Conservation (phyloP, 2,797 vertebrate species). For the Enteromius unitaeniatus region DNA sequence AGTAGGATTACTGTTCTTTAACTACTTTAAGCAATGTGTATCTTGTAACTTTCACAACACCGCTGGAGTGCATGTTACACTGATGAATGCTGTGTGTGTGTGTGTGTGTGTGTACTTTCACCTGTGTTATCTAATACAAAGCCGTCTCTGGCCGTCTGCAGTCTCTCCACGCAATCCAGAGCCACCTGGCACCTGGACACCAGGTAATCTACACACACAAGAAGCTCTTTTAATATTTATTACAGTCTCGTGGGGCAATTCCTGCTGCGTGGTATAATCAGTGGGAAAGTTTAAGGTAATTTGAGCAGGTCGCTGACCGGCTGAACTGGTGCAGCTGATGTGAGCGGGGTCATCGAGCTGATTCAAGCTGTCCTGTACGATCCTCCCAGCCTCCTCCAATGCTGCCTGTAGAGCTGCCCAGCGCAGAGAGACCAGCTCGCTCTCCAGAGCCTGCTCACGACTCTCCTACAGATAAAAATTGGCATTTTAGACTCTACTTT, state of each 20-base stretch:
- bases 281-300: not conserved
- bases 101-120: constrained; percentile 67
- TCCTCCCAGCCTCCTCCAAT: constrained; percentile 79
- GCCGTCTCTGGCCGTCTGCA: constrained; percentile 75
- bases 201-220: constrained; percentile 85
- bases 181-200: constrained; percentile 84
- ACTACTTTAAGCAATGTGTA: constrained; percentile 5
- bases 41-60: not conserved
- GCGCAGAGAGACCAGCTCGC: constrained; percentile 75
- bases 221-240: constrained; percentile 40
- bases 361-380: constrained; percentile 85
- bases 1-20: not conserved
- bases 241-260: not conserved
- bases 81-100: not conserved
- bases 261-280: not conserved
- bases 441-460: constrained; percentile 74
- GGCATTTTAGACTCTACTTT: not conserved
- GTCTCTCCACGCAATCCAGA: constrained; percentile 79
- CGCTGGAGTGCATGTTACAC: not conserved
- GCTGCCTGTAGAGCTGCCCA: constrained; percentile 78
- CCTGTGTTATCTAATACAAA: constrained; percentile 80
- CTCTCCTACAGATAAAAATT: constrained; percentile 75
- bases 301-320: constrained; percentile 75
- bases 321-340: constrained; percentile 87
- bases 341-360: constrained; percentile 88